phyloP scores from a whole-genome alignment of 2,113 vertebrate species.

The Telmatochromis sp. region DNA sequence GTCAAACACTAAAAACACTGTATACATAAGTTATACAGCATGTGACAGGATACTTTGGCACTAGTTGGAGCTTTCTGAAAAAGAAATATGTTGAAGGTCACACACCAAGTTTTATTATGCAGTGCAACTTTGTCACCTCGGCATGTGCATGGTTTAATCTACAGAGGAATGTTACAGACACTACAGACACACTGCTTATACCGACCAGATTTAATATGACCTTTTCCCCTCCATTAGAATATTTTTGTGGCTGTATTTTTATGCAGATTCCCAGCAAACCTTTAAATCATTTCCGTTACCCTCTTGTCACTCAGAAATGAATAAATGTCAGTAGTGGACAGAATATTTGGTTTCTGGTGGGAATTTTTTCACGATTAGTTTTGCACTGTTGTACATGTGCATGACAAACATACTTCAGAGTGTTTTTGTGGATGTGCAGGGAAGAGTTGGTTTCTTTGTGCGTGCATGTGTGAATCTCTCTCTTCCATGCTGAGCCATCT shows the following conservation, averaged over 20 bases:
- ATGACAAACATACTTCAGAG: not conserved
- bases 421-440: not conserved
- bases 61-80: not conserved
- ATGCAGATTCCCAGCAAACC: not conserved
- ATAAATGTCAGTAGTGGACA: not conserved
- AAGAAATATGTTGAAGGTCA: not conserved
- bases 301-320: not conserved
- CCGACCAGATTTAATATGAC: not conserved
- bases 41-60: not conserved
- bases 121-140: not conserved
- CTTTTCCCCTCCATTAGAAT: not conserved
- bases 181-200: not conserved
- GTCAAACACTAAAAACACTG: not conserved
- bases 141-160: not conserved
- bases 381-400: not conserved
- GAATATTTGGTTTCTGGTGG: not conserved
- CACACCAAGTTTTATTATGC: not conserved
- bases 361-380: not conserved
- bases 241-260: not conserved
- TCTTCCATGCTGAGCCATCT: slow-evolving; percentile 22
- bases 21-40: not conserved
- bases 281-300: not conserved
- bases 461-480: not conserved
- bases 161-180: not conserved
- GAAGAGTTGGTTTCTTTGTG: not conserved